Percentiles rank a stretch among this genome's conserved stretches.
phyloP scores from a whole-genome alignment of 2,113 vertebrate species.

The Barbus barbus region DNA sequence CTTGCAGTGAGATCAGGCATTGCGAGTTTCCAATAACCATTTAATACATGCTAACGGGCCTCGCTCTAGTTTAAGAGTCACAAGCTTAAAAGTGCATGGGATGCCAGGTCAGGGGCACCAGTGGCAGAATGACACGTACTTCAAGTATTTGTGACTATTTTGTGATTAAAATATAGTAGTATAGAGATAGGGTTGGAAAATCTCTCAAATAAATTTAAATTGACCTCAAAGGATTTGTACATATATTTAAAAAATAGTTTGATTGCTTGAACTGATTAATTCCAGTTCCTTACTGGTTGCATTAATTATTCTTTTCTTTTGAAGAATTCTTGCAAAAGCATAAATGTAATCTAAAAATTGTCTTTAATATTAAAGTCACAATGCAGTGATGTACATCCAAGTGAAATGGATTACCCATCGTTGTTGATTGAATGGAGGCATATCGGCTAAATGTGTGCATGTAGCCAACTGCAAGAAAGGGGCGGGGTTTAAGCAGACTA shows the following conservation, averaged over 20 bases:
- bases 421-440: neutral
- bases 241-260: too few species aligned
- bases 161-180: conserved; percentile 42
- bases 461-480: neutral
- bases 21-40: conserved; percentile 52
- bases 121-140: neutral
- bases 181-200: conserved; percentile 7
- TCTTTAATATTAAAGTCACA: neutral
- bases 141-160: conserved; percentile 20
- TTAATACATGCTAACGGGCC: conserved; percentile 43
- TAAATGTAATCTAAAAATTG: too few species aligned
- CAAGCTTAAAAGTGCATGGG: conserved; percentile 9
- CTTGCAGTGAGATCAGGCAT: neutral
- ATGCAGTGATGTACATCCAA: neutral
- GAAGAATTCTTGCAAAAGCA: too few species aligned
- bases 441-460: neutral
- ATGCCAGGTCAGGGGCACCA: conserved; percentile 13
- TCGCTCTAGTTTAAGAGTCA: conserved; percentile 43
- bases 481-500: too few species aligned
- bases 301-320: too few species aligned
- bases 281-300: too few species aligned
- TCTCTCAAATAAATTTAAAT: neutral
- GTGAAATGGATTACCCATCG: neutral
- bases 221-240: neutral
- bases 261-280: too few species aligned